Percentiles rank a stretch among this genome's conserved stretches.
phyloP scores from a whole-genome alignment of 2,888 invertebrate species.

The Neoitamus cyanurus region DNA sequence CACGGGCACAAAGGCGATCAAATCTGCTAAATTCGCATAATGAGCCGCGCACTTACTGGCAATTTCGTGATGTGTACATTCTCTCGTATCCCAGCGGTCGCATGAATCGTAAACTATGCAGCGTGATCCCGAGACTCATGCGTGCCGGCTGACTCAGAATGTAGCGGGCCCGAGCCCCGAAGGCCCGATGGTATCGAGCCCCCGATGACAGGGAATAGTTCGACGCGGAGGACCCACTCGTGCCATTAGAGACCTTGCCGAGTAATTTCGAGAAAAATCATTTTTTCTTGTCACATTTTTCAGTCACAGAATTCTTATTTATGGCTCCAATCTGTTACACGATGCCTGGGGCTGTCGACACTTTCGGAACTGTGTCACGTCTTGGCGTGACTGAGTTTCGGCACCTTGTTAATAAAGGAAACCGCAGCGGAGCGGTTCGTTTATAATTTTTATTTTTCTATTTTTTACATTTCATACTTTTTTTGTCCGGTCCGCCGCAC shows the following conservation, averaged over 20 bases:
- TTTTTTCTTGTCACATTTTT: slow-evolving; percentile 38
- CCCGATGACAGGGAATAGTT: neutral
- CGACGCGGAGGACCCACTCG: neutral
- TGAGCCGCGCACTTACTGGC: neutral
- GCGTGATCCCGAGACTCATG: neutral
- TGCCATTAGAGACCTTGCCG: slow-evolving; percentile 18
- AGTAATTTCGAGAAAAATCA: slow-evolving; percentile 16
- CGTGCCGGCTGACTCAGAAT: neutral
- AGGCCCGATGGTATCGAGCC: neutral
- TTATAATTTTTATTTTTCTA: neutral
- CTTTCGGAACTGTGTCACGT: slow-evolving; percentile 19
- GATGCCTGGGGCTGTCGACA: neutral
- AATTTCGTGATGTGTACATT: neutral
- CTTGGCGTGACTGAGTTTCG: slow-evolving; percentile 34
- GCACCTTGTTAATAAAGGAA: slow-evolving; percentile 37
- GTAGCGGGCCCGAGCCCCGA: neutral
- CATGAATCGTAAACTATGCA: neutral
- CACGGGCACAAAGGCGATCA: neutral
- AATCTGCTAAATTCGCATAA: neutral
- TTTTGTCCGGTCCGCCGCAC: neutral
- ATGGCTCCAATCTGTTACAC: slow-evolving; percentile 15
- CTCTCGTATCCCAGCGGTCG: neutral
- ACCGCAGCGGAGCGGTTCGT: slow-evolving; percentile 2
- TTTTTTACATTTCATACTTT: neutral
- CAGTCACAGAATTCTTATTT: slow-evolving; percentile 32